Conservation (phyloP, 2,797 vertebrate genomes). For the Morus bassanus region DNA sequence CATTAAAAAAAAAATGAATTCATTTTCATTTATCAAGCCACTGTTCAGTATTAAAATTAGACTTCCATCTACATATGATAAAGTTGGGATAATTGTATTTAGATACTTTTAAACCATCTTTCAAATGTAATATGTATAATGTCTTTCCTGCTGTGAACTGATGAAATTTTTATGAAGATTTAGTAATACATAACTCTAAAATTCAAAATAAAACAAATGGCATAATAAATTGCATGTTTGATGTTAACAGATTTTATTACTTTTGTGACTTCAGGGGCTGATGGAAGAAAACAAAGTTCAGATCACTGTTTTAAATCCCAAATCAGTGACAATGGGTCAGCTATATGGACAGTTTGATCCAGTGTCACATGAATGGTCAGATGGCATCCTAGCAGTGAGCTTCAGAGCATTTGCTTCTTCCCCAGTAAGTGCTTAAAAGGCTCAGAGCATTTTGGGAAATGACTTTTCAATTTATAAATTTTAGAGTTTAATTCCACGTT, state of each 20-base stretch:
- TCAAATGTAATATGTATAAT: neutral
- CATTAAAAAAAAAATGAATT: neutral
- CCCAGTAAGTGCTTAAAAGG: slow-evolving; percentile 67
- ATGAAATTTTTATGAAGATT: neutral
- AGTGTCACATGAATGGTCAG: slow-evolving; percentile 91
- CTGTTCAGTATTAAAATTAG: neutral
- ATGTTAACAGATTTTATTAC: neutral
- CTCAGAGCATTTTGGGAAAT: neutral
- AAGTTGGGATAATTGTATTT: neutral
- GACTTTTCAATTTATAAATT: neutral
- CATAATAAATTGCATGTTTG: neutral
- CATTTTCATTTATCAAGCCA: neutral
- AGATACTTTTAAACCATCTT: neutral
- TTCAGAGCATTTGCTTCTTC: slow-evolving; percentile 87
- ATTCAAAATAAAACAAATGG: neutral
- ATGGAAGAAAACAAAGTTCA: slow-evolving; percentile 91
- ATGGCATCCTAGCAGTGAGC: slow-evolving; percentile 89
- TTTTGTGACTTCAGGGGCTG: slow-evolving; percentile 73
- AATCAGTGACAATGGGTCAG: slow-evolving; percentile 91
- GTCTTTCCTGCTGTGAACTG: neutral
- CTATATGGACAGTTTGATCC: slow-evolving; percentile 91
- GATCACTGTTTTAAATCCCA: slow-evolving; percentile 91
- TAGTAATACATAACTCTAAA: neutral
- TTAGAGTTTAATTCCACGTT: neutral
- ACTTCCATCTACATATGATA: neutral